A percentile compares a stretch with the other conserved stretches of the same genome.
Evolutionary conservation across 2,888 invertebrate species (phyloP).

Genomic region (Tenthredo amoena): DNA sequence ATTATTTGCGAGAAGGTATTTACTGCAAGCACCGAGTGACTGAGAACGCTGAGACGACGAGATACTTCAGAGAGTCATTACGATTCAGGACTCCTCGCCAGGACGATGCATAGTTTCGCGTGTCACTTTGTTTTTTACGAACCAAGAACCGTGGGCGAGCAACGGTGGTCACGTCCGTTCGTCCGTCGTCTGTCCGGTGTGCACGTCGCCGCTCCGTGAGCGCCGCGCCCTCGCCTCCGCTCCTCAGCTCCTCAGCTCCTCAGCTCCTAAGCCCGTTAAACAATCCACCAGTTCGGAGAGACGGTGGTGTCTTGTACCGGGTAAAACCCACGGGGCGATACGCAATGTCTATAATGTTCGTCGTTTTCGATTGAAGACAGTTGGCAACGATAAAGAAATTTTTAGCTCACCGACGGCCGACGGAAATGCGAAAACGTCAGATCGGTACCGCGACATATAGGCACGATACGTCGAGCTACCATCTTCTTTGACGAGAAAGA

Average conservation of each 20-base stretch:
- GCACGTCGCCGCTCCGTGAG: constrained; percentile 67
- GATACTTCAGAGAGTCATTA: constrained; percentile 60
- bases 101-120: constrained; percentile 73
- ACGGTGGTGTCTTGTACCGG: constrained; percentile 3
- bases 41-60: constrained; percentile 8
- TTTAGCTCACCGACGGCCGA: constrained; percentile 26
- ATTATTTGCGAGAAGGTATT: not conserved
- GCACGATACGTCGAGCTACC: not conserved
- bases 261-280: not conserved
- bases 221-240: constrained; percentile 65
- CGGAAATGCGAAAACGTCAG: not conserved
- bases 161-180: constrained; percentile 61
- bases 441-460: constrained; percentile 46
- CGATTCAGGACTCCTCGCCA: constrained; percentile 71
- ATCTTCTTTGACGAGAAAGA: not conserved
- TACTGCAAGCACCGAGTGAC: not conserved
- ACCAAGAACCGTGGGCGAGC: constrained; percentile 68
- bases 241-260: constrained; percentile 38
- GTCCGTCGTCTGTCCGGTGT: constrained; percentile 61
- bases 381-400: not conserved
- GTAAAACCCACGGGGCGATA: constrained; percentile 36
- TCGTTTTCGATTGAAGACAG: not conserved
- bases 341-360: not conserved
- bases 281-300: constrained; percentile 21
- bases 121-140: constrained; percentile 68